Evolutionary conservation across 2,113 vertebrate species (phyloP).

Genomic region (Planiliza haematocheilus): DNA sequence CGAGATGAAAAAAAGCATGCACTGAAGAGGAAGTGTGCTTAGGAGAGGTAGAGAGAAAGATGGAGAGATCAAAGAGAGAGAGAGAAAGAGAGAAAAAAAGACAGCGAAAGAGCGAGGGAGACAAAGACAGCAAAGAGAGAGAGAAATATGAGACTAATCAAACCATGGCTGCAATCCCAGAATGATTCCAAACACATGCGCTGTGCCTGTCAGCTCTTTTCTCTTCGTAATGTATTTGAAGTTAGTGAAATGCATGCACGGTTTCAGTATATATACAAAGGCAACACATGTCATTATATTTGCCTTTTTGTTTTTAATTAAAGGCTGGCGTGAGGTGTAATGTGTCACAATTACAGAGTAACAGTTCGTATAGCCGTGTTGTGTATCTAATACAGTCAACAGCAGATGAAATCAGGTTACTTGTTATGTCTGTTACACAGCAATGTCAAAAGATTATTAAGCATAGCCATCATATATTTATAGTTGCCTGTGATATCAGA

Average conservation of each 20-base stretch:
- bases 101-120: no score
- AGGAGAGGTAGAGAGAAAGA: constrained; percentile 17
- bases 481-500: no score
- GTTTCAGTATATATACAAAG: constrained; percentile 4
- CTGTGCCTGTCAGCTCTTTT: not conserved
- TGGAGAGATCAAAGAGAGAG: not conserved
- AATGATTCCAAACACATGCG: constrained; percentile 64
- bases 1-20: not conserved
- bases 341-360: not conserved
- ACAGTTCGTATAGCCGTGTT: not conserved
- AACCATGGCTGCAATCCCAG: constrained; percentile 46
- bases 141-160: constrained; percentile 60
- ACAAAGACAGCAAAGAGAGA: not conserved
- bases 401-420: no score
- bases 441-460: no score
- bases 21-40: not conserved
- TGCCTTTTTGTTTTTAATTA: no score
- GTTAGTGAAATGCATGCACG: not conserved
- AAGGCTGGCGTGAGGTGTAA: no score
- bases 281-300: not conserved
- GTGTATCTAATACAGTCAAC: no score
- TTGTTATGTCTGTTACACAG: no score
- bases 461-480: no score
- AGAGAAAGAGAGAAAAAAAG: not conserved
- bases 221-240: constrained; percentile 7